Evolutionary conservation across 2,113 vertebrate species (phyloP).

Genomic region (Labeo rohita): DNA sequence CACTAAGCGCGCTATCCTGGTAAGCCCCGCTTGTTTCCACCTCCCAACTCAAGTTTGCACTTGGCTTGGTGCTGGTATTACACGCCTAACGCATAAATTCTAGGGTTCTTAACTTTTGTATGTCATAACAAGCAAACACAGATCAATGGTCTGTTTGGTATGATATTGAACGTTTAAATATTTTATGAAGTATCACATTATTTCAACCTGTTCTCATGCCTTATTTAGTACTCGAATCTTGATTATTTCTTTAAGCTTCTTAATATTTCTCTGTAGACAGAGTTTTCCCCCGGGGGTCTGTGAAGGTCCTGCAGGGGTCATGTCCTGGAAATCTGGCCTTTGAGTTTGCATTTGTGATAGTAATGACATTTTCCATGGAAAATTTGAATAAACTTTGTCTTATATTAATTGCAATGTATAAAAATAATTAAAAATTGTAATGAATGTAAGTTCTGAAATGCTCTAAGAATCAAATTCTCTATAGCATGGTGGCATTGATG

Average conservation of each 20-base stretch:
- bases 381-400: neutral
- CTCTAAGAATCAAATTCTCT: no score
- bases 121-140: neutral
- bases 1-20: constrained; percentile 63
- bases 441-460: neutral
- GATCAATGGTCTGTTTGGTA: neutral
- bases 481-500: neutral
- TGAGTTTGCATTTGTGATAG: neutral
- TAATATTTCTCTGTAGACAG: neutral
- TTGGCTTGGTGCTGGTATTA: constrained; percentile 30
- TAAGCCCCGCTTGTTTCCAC: constrained; percentile 56
- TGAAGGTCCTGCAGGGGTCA: neutral
- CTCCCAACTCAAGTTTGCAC: constrained; percentile 20
- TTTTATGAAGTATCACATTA: neutral
- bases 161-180: neutral
- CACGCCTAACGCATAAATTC: constrained; percentile 4
- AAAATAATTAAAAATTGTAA: neutral
- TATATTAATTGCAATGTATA: neutral
- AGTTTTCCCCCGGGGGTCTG: neutral
- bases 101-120: neutral
- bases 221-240: neutral
- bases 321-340: neutral
- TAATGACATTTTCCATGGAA: neutral
- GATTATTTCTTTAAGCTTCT: constrained; percentile 27
- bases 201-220: neutral